Percentiles rank a stretch among this genome's conserved stretches.
phyloP scores from a whole-genome alignment of 2,888 invertebrate species.

The Tubulanus polymorphus region DNA sequence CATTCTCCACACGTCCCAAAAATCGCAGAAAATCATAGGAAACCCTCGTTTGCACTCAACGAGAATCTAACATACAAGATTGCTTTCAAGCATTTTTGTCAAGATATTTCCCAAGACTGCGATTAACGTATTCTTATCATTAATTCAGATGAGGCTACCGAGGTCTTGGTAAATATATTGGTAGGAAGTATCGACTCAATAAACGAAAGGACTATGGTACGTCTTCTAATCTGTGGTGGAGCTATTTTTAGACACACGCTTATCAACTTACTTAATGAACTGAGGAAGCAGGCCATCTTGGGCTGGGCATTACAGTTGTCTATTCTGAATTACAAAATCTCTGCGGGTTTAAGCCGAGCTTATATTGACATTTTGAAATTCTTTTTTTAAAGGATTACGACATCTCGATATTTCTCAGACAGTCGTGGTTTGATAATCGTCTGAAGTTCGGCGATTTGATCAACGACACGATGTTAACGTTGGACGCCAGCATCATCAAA shows the following conservation, averaged over 20 bases:
- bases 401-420: neutral
- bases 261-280: too few species aligned
- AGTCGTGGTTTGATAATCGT: neutral
- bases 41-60: too few species aligned
- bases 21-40: too few species aligned
- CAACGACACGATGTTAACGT: constrained; percentile 4
- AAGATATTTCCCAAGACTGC: too few species aligned
- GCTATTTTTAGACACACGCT: too few species aligned
- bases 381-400: neutral
- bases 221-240: too few species aligned
- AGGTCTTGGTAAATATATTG: neutral
- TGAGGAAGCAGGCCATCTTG: too few species aligned
- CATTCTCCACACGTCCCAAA: too few species aligned
- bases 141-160: neutral
- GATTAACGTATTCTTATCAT: too few species aligned
- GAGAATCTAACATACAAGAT: too few species aligned
- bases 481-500: constrained; percentile 34
- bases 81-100: too few species aligned
- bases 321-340: neutral
- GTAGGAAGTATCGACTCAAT: constrained; percentile 4
- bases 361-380: neutral
- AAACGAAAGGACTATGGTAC: constrained; percentile 3
- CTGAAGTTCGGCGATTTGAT: neutral
- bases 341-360: neutral
- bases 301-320: too few species aligned